Evolutionary conservation across 1,140 invertebrate genomes (phyloP), one percentile per base, ranked within the genome.

Genomic region (Aphelenchoides fujianensis): DNA sequence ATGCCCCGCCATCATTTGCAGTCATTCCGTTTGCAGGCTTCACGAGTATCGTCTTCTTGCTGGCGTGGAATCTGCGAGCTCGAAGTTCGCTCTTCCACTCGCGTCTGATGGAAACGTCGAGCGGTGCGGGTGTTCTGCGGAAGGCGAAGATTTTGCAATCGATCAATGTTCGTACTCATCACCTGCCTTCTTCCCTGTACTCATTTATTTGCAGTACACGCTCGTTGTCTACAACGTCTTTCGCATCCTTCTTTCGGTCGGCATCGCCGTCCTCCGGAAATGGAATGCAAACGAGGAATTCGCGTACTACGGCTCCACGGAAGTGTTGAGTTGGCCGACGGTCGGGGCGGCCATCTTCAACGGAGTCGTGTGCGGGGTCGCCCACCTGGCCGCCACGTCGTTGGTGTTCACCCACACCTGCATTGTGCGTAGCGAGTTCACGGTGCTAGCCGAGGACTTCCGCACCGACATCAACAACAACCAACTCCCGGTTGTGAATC

Each of bases 401-500:
- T n/a, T 37, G 16, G 23, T 71, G 27, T 34, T 31, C 32, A n/a
- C 36, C 59, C 16, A 70, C 36, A n/a, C 55, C 23, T 68, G 28
- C n/a, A 70, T 52, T 53, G 35, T 71, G 0, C 27, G 63, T 3
- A 54, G 32, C 28, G 70, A 71, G 36, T 71, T 53, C 36, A 30
- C 23, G 3, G 35, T 9, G 55, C 32, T 71, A 5, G 63, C 64
- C 5, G 36, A 52, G n/a, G 70, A 71, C 23, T 69, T 71, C 16
- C 27, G 35, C 19, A 34, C n/a, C 7, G 70, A 71, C 19, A 27
- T 19, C 16, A 71, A 71, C 35, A 71, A 23, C 16, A 53, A 30
- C 31, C 70, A 71, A 69, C 41, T 71, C 19, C 66, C 70, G 5
- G 70, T 71, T 5, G 41, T 71, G 0, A 48, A 27, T 12, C 70